A percentile compares a stretch with the other conserved stretches of the same genome.
phyloP scores from a whole-genome alignment of 2,797 vertebrate species.

The Mus caroli region DNA sequence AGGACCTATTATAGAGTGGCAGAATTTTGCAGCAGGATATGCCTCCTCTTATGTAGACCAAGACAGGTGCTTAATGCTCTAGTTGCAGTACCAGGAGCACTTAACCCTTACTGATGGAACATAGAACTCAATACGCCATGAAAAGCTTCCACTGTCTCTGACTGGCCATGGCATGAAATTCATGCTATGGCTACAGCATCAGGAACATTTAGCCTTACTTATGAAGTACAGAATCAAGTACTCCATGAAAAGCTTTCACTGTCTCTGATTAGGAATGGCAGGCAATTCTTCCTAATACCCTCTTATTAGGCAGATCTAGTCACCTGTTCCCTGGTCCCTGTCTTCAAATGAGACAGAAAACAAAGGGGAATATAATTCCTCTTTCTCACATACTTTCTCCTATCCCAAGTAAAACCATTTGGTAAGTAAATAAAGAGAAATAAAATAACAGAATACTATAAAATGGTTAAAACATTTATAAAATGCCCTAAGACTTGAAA shows the following conservation, averaged over 20 bases:
- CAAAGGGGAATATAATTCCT: neutral
- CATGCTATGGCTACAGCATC: too few relatives aligned
- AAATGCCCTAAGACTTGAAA: neutral
- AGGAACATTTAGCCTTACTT: neutral
- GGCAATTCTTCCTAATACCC: neutral
- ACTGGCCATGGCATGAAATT: too few relatives aligned
- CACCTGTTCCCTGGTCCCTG: neutral
- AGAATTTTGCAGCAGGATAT: neutral
- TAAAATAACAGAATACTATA: neutral
- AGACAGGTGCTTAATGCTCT: neutral
- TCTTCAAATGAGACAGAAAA: neutral
- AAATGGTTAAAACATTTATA: constrained; percentile 37
- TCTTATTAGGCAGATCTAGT: neutral
- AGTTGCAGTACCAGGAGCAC: neutral
- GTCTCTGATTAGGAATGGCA: neutral
- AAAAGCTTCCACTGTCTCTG: neutral
- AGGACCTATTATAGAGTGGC: neutral
- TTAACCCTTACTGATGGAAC: neutral
- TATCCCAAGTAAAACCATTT: neutral
- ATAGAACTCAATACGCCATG: neutral
- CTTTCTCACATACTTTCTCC: neutral
- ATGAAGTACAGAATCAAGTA: neutral
- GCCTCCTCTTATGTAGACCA: neutral
- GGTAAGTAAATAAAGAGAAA: neutral
- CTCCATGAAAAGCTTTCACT: neutral